Evolutionary conservation across 2,797 vertebrate species (phyloP).

Genomic region (Smutsia temminckii): DNA sequence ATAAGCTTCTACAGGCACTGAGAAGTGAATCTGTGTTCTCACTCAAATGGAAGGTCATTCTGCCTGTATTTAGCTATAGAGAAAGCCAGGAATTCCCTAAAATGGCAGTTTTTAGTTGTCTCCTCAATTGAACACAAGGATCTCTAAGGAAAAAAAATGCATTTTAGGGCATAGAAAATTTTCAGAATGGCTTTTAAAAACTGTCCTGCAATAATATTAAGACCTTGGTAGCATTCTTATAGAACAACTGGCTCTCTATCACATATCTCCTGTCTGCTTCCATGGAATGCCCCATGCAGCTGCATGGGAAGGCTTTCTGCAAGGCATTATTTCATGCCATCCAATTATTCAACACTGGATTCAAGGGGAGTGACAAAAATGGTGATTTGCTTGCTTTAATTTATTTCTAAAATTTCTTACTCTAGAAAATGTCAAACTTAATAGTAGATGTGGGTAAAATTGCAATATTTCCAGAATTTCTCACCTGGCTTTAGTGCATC

Average conservation of each 20-base stretch:
- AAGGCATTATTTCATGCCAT: not conserved
- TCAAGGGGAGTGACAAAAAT: not conserved
- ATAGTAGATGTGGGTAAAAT: too few species aligned
- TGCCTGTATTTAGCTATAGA: not conserved
- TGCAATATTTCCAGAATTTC: too few species aligned
- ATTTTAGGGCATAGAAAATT: not conserved
- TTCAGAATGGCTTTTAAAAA: not conserved
- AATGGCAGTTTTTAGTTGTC: not conserved
- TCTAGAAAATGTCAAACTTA: not conserved
- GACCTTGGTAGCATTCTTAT: not conserved
- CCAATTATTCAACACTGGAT: not conserved
- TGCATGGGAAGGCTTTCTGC: not conserved
- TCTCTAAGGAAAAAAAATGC: not conserved
- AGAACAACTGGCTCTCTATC: not conserved
- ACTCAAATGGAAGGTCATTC: not conserved
- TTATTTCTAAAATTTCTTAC: not conserved
- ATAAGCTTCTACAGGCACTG: not conserved
- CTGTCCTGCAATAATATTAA: not conserved
- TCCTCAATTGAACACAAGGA: not conserved
- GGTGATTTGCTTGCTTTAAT: not conserved
- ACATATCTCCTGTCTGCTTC: not conserved
- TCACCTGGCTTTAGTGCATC: too few species aligned
- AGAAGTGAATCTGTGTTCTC: not conserved
- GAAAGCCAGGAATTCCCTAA: not conserved
- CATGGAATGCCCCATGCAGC: not conserved